Base-by-base conservation (phyloP, 1,140 invertebrate genomes). In the Megalonaias nervosa region DNA sequence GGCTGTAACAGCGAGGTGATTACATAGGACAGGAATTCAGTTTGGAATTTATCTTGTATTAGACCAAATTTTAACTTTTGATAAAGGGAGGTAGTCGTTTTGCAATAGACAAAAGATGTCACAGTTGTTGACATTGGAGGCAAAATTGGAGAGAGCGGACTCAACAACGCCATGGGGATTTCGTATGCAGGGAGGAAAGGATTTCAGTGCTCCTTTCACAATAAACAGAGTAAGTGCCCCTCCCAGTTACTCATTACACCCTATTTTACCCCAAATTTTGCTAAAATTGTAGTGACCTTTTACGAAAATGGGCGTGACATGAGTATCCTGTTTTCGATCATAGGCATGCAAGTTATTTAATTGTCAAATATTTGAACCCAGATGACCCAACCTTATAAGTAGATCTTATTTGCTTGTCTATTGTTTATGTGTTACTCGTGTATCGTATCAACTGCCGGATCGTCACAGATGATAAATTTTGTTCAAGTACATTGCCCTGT, bases 161-260 rank as follows among this genome's bases (percentile, higher is more conserved):
- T 81, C 80, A 13, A 78, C 78, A 26, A 90, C 94, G 84, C 95
- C 95, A 84, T 98, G 97, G 97, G 97, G 97, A 79, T 96, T 98
- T 89, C 94, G 97, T 84, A 93, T 98, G 82, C 95, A 96, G 78
- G 97, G 97, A 85, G 97, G 97, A 82, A 93, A 94, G 78, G 97
- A 98, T 93, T 93, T 97, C 84, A 94, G 94, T 85, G 15, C 31
- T 21, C 64, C 64, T 65, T 23, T 65, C 64, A 65, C 64, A 65
- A 65, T 26, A 19, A 26, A 26, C 21, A 19, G 64, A 23, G 64
- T 65, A 23, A n/a, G 64, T 65, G 64, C 31, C 12, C 21, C 31
- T 65, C 64, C 15, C 14, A 26, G 21, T 9, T 31, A 15, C 16
- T 9, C 0, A 65, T 31, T 26, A 23, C 31, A 1, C 16, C 64